phyloP scores from a whole-genome alignment of 2,113 vertebrate species.

The Pseudorasbora parva region DNA sequence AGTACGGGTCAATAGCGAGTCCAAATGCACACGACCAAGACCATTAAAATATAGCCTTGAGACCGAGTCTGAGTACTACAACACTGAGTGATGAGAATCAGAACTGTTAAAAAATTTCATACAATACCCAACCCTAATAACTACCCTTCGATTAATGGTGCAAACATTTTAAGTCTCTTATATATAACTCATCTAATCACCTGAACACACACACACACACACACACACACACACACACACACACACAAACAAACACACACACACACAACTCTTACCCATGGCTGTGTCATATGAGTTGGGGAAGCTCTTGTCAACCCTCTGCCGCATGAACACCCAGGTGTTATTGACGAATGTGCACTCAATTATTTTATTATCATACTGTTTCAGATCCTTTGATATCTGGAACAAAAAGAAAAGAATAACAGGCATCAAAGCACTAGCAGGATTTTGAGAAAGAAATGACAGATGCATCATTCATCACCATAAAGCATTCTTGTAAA shows the following conservation, averaged over 20 bases:
- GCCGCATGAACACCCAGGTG: slow-evolving; percentile 98
- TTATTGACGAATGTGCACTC: slow-evolving; percentile 97
- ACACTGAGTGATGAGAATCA: too few species aligned
- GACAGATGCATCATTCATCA: neutral
- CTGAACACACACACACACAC: neutral
- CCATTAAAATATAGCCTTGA: too few species aligned
- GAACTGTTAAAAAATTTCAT: too few species aligned
- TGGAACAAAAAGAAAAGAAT: slow-evolving; percentile 63
- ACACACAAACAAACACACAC: too few species aligned
- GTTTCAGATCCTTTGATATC: slow-evolving; percentile 94
- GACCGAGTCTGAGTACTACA: too few species aligned
- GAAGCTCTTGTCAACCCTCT: slow-evolving; percentile 98
- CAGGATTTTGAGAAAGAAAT: slow-evolving; percentile 16
- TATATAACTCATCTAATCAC: too few species aligned
- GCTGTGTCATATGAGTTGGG: slow-evolving; percentile 97
- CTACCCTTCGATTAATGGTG: too few species aligned
- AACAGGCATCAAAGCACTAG: slow-evolving; percentile 9
- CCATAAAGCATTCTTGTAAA: neutral
- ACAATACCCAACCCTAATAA: too few species aligned
- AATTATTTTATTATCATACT: slow-evolving; percentile 99
- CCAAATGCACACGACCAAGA: too few species aligned
- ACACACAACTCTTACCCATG: slow-evolving; percentile 85
- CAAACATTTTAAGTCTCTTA: too few species aligned
- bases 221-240: neutral
- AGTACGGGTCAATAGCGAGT: too few species aligned